Base-by-base conservation (phyloP, 2,113 vertebrate species). In the Tetraodon nigroviridis region DNA sequence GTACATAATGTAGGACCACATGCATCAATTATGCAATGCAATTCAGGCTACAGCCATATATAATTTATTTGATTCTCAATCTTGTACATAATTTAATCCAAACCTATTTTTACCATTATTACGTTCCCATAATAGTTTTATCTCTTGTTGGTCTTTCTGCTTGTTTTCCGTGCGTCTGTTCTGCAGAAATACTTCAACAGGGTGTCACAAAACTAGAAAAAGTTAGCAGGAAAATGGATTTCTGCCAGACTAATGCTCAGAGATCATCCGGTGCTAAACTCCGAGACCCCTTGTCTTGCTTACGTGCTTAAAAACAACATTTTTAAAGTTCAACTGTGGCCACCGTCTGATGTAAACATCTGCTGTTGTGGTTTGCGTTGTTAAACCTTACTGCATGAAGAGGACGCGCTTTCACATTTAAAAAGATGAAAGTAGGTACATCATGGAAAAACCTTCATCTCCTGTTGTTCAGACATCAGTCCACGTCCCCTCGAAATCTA, bases 11-110 rank as follows among this genome's bases (percentile, higher is more conserved):
- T 77, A 90, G 61, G 78, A 83, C 75, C 18, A 58, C 52, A 19
- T 58, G 70, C 86, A 89, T 89, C 82, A 89, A 87, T 88, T 89
- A 88, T 90, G 88, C 70, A 89, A 80, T 69, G 82, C 85, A 84
- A 85, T 90, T 89, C 81, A 86, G 84, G 77, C 81, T 86, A 85
- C 83, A 79, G 82, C 72, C 64, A 84, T 84, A 84, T 86, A 85
- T 88, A 82, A 87, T 89, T 87, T 59, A 89, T 84, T 62, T 72
- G 66, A 88, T 87, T 85, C 82, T 84, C 84, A 77, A 69, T 83
- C 75, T 78, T 71, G 19, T 86, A 71, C 76, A 88, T 89, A 80
- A 86, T 90, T 88, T 44, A 86, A 78, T 74, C 51, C 21, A 73
- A 73, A 75, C 62, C 79, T 86, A 82, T 81, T 87, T 85, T 89